phyloP scores from a whole-genome alignment of 2,797 vertebrate species.

The Tadarida brasiliensis region DNA sequence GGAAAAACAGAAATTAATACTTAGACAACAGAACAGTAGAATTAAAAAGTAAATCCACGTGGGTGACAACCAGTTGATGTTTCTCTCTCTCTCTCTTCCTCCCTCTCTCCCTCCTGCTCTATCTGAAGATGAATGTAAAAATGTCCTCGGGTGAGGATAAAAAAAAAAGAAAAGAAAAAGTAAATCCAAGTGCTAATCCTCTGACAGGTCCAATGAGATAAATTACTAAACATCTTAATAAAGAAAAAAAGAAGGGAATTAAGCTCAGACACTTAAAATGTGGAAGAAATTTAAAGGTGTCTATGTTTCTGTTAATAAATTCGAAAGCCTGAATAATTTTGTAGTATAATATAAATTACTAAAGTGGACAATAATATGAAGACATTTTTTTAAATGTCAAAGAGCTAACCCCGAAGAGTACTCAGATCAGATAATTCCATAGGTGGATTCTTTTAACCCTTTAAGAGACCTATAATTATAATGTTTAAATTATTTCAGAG shows the following conservation, averaged over 20 bases:
- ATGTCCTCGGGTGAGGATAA: no score
- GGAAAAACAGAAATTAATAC: slow-evolving; percentile 17
- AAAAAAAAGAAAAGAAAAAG: neutral
- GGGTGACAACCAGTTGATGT: no score
- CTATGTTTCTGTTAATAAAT: slow-evolving; percentile 34
- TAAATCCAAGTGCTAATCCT: slow-evolving; percentile 24
- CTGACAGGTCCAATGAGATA: neutral
- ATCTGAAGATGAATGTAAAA: no score
- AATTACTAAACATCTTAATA: neutral
- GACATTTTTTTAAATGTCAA: neutral
- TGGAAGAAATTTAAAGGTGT: slow-evolving; percentile 4
- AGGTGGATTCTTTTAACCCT: neutral
- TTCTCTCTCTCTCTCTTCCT: no score
- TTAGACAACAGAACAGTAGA: neutral
- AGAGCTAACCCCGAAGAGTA: neutral
- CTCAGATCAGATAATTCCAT: neutral
- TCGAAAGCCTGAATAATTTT: slow-evolving; percentile 28
- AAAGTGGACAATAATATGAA: slow-evolving; percentile 41
- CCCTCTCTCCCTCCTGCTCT: no score
- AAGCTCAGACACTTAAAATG: slow-evolving; percentile 9
- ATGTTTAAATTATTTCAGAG: neutral
- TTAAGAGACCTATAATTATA: neutral
- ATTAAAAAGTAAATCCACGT: slow-evolving; percentile 29
- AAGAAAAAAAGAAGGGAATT: neutral
- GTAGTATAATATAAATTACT: neutral